phyloP scores from a whole-genome alignment of 2,113 vertebrate species.

The Ariopsis seemanni region DNA sequence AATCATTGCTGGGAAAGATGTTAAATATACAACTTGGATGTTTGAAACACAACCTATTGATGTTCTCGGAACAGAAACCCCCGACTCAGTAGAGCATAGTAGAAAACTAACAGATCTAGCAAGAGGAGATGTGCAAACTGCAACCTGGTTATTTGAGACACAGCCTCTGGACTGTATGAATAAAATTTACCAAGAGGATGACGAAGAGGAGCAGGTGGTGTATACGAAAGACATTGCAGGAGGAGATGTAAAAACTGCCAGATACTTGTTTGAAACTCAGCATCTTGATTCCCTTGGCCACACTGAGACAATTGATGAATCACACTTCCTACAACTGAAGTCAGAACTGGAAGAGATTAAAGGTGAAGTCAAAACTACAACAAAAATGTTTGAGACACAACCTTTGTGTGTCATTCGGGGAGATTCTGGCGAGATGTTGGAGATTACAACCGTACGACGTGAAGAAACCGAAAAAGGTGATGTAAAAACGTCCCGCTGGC shows the following conservation, averaged over 20 bases:
- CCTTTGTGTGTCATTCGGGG: slow-evolving; percentile 83
- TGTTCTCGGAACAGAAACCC: slow-evolving; percentile 59
- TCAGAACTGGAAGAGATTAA: slow-evolving; percentile 85
- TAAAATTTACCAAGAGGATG: slow-evolving; percentile 77
- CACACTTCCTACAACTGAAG: slow-evolving; percentile 78
- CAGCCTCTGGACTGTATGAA: slow-evolving; percentile 77
- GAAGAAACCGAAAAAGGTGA: slow-evolving; percentile 82
- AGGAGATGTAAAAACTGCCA: slow-evolving; percentile 82
- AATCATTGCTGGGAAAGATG: slow-evolving; percentile 81
- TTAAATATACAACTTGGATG: slow-evolving; percentile 83
- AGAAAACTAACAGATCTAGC: slow-evolving; percentile 74
- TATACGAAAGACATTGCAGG: slow-evolving; percentile 72
- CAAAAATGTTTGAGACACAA: slow-evolving; percentile 82
- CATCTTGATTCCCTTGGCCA: slow-evolving; percentile 78
- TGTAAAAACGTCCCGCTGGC: slow-evolving; percentile 80
- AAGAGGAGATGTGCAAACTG: slow-evolving; percentile 75
- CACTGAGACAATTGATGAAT: slow-evolving; percentile 78
- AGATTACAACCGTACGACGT: slow-evolving; percentile 82
- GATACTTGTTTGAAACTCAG: slow-evolving; percentile 84
- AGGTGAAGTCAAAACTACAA: slow-evolving; percentile 80
- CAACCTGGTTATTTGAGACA: slow-evolving; percentile 83
- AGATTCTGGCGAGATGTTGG: slow-evolving; percentile 79
- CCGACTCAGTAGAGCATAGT: slow-evolving; percentile 52
- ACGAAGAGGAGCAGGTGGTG: slow-evolving; percentile 58
- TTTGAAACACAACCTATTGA: slow-evolving; percentile 86